Conservation (phyloP, 2,113 vertebrate genomes). For the Catharus bicknelli region DNA sequence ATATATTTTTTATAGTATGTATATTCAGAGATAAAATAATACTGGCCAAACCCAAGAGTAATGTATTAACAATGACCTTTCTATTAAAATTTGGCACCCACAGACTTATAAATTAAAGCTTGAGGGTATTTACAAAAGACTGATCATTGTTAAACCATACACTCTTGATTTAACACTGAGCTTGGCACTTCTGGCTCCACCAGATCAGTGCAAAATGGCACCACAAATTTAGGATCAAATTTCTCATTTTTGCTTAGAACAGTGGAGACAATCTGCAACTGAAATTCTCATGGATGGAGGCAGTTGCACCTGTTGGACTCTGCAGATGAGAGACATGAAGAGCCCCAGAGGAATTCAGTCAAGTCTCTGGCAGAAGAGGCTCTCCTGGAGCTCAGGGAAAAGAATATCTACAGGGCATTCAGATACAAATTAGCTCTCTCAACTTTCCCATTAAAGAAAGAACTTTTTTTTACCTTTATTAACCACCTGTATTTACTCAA, state of each 20-base stretch:
- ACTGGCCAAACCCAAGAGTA: background rate
- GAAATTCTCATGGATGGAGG: background rate
- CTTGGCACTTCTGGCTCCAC: background rate
- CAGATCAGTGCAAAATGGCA: background rate
- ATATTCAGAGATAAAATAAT: background rate
- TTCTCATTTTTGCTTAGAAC: background rate
- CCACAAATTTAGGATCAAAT: background rate
- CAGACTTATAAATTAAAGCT: background rate
- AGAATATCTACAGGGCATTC: background rate
- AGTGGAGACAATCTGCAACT: background rate
- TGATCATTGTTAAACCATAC: background rate
- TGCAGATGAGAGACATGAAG: background rate
- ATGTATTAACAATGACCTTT: background rate
- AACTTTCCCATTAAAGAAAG: background rate
- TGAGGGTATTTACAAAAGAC: background rate
- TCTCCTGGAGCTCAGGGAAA: background rate
- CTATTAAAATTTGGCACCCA: background rate
- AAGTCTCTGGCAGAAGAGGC: background rate
- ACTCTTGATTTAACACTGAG: background rate
- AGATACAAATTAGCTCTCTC: background rate
- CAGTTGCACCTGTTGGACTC: background rate
- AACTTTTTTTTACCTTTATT: background rate
- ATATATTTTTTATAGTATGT: background rate
- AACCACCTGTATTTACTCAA: background rate
- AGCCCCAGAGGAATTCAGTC: background rate